phyloP scores from a whole-genome alignment of 2,888 invertebrate species.

The Eupithecia subfuscata region DNA sequence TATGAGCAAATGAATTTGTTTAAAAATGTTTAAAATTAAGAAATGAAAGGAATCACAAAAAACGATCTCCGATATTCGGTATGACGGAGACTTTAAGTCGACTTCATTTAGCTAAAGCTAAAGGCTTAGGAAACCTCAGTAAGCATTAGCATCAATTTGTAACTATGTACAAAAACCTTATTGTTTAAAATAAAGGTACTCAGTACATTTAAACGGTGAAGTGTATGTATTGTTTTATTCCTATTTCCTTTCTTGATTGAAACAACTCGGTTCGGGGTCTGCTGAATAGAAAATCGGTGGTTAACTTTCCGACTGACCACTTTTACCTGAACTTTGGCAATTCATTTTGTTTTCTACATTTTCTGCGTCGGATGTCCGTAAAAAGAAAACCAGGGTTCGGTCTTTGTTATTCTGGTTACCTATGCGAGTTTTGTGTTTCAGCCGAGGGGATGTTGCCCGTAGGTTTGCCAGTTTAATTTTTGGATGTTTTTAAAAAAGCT shows the following conservation, averaged over 20 bases:
- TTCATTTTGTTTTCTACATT: constrained; percentile 60
- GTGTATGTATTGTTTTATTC: constrained; percentile 51
- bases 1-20: neutral
- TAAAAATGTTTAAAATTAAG: neutral
- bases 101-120: no score
- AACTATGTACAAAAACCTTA: neutral
- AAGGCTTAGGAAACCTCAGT: neutral
- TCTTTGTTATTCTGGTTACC: constrained; percentile 49
- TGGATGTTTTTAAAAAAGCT: constrained; percentile 32
- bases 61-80: no score
- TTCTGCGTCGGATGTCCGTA: constrained; percentile 43
- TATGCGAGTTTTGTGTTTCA: constrained; percentile 41
- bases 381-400: constrained; percentile 51
- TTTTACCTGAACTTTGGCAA: constrained; percentile 59
- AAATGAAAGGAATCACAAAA: neutral
- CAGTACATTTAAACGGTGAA: constrained; percentile 32
- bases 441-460: constrained; percentile 36
- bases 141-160: neutral
- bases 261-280: constrained; percentile 58
- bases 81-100: no score
- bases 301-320: constrained; percentile 58
- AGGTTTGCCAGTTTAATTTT: constrained; percentile 38
- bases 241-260: constrained; percentile 65
- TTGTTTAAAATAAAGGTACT: neutral
- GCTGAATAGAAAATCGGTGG: constrained; percentile 67